phyloP scores from a whole-genome alignment of 2,888 invertebrate species.

The Chydorus sphaericus region DNA sequence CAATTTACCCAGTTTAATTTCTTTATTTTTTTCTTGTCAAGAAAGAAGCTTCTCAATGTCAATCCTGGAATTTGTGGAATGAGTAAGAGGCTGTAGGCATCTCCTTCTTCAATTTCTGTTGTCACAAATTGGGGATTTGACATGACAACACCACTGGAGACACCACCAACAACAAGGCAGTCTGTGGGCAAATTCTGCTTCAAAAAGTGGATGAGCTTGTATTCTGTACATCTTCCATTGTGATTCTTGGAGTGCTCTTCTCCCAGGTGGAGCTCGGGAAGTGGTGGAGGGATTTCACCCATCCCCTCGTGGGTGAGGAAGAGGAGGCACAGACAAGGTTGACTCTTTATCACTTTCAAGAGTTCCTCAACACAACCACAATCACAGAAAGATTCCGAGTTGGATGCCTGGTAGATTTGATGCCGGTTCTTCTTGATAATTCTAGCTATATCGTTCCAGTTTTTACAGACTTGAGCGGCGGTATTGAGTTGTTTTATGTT shows the following conservation, averaged over 20 bases:
- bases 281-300: background rate
- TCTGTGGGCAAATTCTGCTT: background rate
- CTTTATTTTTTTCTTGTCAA: background rate
- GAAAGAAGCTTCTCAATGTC: constrained; percentile 1
- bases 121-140: background rate
- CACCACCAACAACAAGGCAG: constrained; percentile 2
- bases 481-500: background rate
- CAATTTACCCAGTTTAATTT: background rate
- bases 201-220: background rate
- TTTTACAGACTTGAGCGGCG: background rate
- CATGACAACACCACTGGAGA: constrained; percentile 3
- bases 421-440: background rate
- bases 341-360: background rate
- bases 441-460: background rate
- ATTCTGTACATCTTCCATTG: background rate
- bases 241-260: background rate
- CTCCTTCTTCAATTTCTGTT: constrained; percentile 8
- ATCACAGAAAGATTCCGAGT: background rate
- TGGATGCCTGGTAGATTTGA: background rate
- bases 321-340: background rate
- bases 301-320: background rate
- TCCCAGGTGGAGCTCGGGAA: background rate
- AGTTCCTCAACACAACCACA: background rate
- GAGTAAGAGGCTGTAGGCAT: background rate
- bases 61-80: constrained; percentile 1